Conservation (phyloP, 2,797 vertebrate species). For the Stomatorhinus walkeri region DNA sequence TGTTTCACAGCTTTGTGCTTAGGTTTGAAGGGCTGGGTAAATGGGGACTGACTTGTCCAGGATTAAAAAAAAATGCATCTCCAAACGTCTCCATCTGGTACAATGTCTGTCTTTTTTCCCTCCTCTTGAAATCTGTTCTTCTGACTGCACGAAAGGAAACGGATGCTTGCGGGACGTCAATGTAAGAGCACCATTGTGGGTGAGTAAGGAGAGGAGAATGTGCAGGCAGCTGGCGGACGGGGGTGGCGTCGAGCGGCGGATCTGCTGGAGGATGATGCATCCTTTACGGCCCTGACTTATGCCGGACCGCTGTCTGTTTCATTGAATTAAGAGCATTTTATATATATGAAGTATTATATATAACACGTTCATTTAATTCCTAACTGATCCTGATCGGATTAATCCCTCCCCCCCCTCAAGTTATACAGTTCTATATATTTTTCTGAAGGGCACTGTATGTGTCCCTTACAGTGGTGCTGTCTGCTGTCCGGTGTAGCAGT, state of each 20-base stretch:
- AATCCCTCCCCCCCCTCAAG: background rate
- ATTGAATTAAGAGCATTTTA: background rate
- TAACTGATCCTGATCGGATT: background rate
- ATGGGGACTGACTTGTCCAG: background rate
- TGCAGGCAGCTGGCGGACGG: background rate
- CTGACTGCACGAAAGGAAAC: background rate
- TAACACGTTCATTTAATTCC: background rate
- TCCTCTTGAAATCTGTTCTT: background rate
- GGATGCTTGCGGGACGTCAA: background rate
- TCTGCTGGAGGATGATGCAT: background rate
- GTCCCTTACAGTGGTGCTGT: background rate
- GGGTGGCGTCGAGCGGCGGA: too few relatives aligned
- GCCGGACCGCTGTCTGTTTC: background rate
- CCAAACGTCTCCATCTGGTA: background rate
- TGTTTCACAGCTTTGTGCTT: background rate
- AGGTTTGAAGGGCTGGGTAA: background rate
- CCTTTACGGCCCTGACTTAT: background rate
- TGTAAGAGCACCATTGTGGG: slow-evolving; percentile 2
- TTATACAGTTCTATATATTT: background rate
- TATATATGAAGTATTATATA: background rate
- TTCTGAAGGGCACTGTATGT: background rate
- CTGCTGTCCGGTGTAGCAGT: background rate
- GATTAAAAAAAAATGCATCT: background rate
- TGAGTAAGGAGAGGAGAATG: slow-evolving; percentile 1
- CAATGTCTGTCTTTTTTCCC: background rate